Evolutionary conservation across 37 sponge, comb jelly and placozoan species (phyloP).

Genomic region (Beroe ovata): DNA sequence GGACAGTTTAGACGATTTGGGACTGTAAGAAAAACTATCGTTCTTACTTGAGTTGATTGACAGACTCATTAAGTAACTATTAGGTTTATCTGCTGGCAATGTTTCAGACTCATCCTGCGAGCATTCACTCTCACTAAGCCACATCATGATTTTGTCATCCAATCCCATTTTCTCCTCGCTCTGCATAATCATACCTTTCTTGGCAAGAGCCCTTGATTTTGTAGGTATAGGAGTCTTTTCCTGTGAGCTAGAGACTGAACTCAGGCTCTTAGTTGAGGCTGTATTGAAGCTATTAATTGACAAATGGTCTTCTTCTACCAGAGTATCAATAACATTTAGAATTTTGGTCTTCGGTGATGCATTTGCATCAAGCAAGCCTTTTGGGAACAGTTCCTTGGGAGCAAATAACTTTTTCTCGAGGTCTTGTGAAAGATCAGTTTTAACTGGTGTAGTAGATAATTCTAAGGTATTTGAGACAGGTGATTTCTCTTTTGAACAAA

Average conservation of each 20-base stretch:
- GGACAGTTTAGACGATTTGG: neutral
- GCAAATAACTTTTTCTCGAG: neutral
- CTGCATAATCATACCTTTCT: neutral
- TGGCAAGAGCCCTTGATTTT: neutral
- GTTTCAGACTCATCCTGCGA: conserved; percentile 43
- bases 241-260: neutral
- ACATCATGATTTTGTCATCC: conserved; percentile 21
- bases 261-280: neutral
- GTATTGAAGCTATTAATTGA: conserved; percentile 25
- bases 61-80: neutral
- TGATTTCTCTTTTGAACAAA: conserved; percentile 10
- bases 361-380: neutral
- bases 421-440: neutral
- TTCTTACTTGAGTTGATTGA: neutral
- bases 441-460: neutral
- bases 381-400: conserved; percentile 13
- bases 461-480: too few species aligned
- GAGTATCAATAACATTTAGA: neutral
- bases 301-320: neutral
- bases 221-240: neutral
- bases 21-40: conserved; percentile 48
- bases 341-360: conserved; percentile 34
- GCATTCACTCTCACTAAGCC: conserved; percentile 51
- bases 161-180: neutral
- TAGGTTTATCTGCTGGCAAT: neutral